A percentile compares a stretch with the other conserved stretches of the same genome.
Evolutionary conservation across 2,888 invertebrate species (phyloP).

Genomic region (Melinaea marsaeus): DNA sequence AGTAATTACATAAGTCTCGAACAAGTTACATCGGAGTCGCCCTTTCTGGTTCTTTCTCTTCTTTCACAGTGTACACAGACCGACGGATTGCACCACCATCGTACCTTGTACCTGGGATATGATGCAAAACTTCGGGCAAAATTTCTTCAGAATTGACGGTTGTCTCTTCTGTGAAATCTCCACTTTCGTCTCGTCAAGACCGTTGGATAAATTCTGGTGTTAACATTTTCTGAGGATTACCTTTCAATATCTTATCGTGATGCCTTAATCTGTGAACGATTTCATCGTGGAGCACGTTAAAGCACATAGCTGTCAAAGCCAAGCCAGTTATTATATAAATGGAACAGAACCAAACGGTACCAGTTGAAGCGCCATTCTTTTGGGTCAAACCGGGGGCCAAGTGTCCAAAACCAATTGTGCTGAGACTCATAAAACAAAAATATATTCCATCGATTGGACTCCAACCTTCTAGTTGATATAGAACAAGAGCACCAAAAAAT

Average conservation of each 20-base stretch:
- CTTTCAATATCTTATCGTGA: constrained; percentile 65
- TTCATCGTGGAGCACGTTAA: constrained; percentile 84
- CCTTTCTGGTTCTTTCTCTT: constrained; percentile 59
- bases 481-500: constrained; percentile 91
- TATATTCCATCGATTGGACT: constrained; percentile 92
- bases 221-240: constrained; percentile 60
- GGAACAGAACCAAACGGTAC: constrained; percentile 93
- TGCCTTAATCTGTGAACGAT: constrained; percentile 88
- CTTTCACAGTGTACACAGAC: constrained; percentile 62
- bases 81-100: constrained; percentile 65
- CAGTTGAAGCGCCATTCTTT: constrained; percentile 71
- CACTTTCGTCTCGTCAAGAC: constrained; percentile 72
- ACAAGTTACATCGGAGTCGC: constrained; percentile 26
- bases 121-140: constrained; percentile 70
- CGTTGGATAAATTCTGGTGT: constrained; percentile 68
- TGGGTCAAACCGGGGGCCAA: constrained; percentile 84
- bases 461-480: constrained; percentile 96
- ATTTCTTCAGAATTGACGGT: constrained; percentile 66
- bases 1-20: constrained; percentile 12
- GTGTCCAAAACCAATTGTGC: constrained; percentile 94
- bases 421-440: constrained; percentile 97
- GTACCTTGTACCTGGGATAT: constrained; percentile 57
- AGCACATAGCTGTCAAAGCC: constrained; percentile 93
- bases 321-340: constrained; percentile 93
- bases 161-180: constrained; percentile 65